A percentile compares a stretch with the other conserved stretches of the same genome.
Conservation (phyloP, 2,797 vertebrate genomes). For the Cichlasoma orientale region DNA sequence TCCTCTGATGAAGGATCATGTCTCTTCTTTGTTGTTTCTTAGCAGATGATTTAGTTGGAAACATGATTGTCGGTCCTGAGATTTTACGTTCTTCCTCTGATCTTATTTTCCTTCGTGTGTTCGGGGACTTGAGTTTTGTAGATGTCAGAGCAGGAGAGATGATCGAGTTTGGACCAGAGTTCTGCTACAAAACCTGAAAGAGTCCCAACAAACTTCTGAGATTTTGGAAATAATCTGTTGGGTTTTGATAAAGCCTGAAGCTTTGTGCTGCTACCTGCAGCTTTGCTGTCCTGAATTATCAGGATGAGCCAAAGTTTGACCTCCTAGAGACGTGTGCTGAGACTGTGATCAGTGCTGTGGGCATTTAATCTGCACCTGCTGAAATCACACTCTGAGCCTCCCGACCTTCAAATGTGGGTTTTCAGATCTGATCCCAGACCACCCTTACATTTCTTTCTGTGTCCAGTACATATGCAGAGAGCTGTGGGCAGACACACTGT, state of each 20-base stretch:
- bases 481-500: neutral
- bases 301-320: fast-evolving
- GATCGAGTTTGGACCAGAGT: neutral
- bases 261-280: fast-evolving
- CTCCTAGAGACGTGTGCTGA: neutral
- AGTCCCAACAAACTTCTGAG: neutral
- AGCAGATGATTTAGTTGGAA: neutral
- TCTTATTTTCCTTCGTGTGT: neutral
- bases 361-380: too few relatives aligned
- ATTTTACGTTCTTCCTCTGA: slow-evolving; percentile 5
- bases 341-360: neutral
- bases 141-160: slow-evolving; percentile 8
- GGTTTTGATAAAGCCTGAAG: neutral
- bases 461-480: neutral
- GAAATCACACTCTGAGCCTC: too few relatives aligned
- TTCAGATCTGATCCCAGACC: neutral
- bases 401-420: neutral
- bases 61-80: neutral
- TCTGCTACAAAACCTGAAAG: neutral
- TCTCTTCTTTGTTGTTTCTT: neutral
- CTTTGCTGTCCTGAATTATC: neutral
- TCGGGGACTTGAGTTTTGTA: neutral
- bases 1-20: neutral
- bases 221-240: fast-evolving
- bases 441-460: neutral